Evolutionary conservation across 1,140 invertebrate genomes (phyloP), one percentile per base, ranked within the genome.

Genomic region (Nymphalis io): DNA sequence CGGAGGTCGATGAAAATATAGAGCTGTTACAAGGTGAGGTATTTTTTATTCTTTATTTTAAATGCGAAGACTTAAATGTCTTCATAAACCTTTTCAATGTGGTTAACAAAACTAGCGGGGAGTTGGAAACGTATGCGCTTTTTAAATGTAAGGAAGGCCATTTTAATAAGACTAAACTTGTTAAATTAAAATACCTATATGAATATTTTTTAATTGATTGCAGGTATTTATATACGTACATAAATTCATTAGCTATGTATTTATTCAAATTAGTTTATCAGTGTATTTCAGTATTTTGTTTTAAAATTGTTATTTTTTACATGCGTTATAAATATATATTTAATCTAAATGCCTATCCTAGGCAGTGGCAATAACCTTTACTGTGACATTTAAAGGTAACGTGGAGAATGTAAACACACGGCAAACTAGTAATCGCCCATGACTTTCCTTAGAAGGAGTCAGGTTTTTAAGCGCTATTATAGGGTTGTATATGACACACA

Each of bases 1-100:
- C 98, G 0, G 98, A 99, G 92, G 96, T 98, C 0, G 93, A 94
- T 64, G 96, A 96, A 81, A 93, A 93, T 18, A 92, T 96, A 15
- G 86, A 94, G 39, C 75, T 91, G 38, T 82, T 96, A 21, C 92
- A 94, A 77, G 88, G 91, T 83, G 81, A 87, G 85, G 59, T 21
- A 55, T 2, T 15, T 23, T 23, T 16, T 48, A 11, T 42, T n/a
- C 3, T 42, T 15, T 42, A 12, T 42, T 42, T 42, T 12, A 11
- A 42, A 33, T 33, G 27, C 27, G 1, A 2, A 27, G 27, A 2
- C 1, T 6, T 33, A 33, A 33, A 33, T 0, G 4, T 33, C 27
- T 33, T 8, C 4, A 33, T 44, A 44, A 44, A 44, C 0, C 12
- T 44, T 44, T 44, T 13, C 4, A 44, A 44, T 44, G 3, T 15